A percentile compares a stretch with the other conserved stretches of the same genome.
Evolutionary conservation across 2,888 invertebrate genomes (phyloP).

Genomic region (Dasysyrphus tricinctus): DNA sequence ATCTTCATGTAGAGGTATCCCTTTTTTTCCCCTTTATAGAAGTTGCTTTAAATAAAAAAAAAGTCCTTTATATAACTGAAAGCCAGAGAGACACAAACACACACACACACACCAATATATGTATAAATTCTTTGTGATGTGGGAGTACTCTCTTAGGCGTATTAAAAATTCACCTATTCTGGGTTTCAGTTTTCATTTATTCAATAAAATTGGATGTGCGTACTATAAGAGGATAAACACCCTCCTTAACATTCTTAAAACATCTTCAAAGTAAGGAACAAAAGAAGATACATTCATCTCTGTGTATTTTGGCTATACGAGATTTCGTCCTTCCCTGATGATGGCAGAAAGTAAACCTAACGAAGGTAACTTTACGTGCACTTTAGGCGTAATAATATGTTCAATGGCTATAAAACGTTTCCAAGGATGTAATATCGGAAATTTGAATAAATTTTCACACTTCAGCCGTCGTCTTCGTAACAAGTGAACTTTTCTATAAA

Average conservation of each 20-base stretch:
- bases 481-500: neutral
- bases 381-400: constrained; percentile 74
- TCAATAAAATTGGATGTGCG: constrained; percentile 67
- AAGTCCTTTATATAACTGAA: constrained; percentile 1
- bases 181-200: constrained; percentile 44
- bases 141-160: constrained; percentile 61
- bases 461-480: constrained; percentile 24
- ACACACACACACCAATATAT: neutral
- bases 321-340: constrained; percentile 21
- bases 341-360: constrained; percentile 16
- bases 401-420: constrained; percentile 76
- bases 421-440: constrained; percentile 76
- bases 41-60: constrained; percentile 1
- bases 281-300: constrained; percentile 40
- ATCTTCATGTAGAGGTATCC: constrained; percentile 51
- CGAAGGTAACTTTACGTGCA: constrained; percentile 62
- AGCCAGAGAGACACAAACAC: neutral
- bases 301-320: constrained; percentile 35
- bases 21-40: neutral
- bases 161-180: constrained; percentile 66
- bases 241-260: neutral
- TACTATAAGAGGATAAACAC: constrained; percentile 42
- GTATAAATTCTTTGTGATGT: neutral
- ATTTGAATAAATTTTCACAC: constrained; percentile 76
- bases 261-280: neutral